Percentiles rank a stretch among this genome's conserved stretches.
Conservation (phyloP, 2,113 vertebrate species). For the Porphyrio hochstetteri region DNA sequence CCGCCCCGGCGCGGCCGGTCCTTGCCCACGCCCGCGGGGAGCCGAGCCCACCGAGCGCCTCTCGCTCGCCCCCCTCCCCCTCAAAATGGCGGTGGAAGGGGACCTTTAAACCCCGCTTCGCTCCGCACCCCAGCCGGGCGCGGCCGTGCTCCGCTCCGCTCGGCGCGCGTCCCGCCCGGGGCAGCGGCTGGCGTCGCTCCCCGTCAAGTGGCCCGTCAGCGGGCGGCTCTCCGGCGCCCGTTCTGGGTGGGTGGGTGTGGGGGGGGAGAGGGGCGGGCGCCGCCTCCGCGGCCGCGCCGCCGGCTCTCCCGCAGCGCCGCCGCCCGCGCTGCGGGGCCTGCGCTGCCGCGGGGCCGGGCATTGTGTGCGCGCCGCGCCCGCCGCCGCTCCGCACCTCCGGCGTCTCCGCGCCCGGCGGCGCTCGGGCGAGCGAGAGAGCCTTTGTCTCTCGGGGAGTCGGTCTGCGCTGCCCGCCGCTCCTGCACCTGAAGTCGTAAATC, state of each 20-base stretch:
- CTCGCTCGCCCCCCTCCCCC: neutral
- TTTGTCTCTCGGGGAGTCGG: conserved; percentile 20
- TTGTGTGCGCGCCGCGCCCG: conserved; percentile 10
- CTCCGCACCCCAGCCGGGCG: neutral
- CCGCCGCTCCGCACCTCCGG: neutral
- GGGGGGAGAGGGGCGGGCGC: neutral
- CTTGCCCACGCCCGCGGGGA: neutral
- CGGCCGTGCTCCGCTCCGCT: neutral
- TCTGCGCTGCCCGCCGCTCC: neutral
- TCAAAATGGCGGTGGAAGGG: neutral
- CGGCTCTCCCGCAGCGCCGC: neutral
- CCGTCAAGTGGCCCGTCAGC: neutral
- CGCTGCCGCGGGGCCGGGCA: conserved; percentile 1
- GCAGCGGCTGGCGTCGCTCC: neutral
- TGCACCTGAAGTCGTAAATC: conserved; percentile 18
- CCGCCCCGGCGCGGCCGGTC: neutral
- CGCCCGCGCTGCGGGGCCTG: neutral
- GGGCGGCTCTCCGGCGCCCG: neutral
- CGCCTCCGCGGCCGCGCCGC: neutral
- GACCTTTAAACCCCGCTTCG: neutral
- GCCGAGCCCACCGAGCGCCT: neutral
- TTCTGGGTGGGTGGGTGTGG: neutral
- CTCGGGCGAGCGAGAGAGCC: neutral
- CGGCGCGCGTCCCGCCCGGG: neutral
- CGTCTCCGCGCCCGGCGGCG: neutral